Conservation (phyloP, 2,797 vertebrate species). For the Salarias fasciatus region DNA sequence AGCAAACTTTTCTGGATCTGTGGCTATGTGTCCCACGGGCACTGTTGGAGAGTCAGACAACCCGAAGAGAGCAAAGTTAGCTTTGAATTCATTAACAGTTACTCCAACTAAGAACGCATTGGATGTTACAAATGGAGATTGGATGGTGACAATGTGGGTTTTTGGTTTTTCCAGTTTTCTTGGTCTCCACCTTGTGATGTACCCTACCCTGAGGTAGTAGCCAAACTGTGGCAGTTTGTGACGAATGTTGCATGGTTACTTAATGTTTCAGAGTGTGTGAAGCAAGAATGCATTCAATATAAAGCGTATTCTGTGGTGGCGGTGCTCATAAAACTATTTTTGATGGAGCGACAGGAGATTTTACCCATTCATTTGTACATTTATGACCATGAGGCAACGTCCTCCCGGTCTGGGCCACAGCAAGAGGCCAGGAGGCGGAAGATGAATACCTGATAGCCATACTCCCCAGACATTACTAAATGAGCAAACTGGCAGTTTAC, state of each 20-base stretch:
- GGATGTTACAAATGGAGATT: conserved; percentile 60
- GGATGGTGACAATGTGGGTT: conserved; percentile 45
- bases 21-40: conserved; percentile 64
- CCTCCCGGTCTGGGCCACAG: conserved; percentile 64
- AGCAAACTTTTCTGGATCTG: conserved; percentile 62
- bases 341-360: conserved; percentile 44
- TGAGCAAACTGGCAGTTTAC: conserved; percentile 81
- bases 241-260: conserved; percentile 42
- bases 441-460: conserved; percentile 77
- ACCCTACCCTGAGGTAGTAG: conserved; percentile 19
- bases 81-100: conserved; percentile 69
- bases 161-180: conserved; percentile 25
- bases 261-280: conserved; percentile 32
- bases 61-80: conserved; percentile 45
- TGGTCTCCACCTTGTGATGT: conserved; percentile 10
- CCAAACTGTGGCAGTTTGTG: conserved; percentile 15
- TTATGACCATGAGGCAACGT: conserved; percentile 67
- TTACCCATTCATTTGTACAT: conserved; percentile 67
- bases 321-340: conserved; percentile 65
- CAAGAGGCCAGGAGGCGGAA: conserved; percentile 61
- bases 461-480: conserved; percentile 81
- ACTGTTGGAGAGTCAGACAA: conserved; percentile 31
- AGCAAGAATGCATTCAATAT: conserved; percentile 34
- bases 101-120: conserved; percentile 53
- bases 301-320: conserved; percentile 11